These are phyloP conservation scores for Panthera tigris DNA, from an alignment of 2,113 vertebrate species.

Conservation along the genomic window DNA sequence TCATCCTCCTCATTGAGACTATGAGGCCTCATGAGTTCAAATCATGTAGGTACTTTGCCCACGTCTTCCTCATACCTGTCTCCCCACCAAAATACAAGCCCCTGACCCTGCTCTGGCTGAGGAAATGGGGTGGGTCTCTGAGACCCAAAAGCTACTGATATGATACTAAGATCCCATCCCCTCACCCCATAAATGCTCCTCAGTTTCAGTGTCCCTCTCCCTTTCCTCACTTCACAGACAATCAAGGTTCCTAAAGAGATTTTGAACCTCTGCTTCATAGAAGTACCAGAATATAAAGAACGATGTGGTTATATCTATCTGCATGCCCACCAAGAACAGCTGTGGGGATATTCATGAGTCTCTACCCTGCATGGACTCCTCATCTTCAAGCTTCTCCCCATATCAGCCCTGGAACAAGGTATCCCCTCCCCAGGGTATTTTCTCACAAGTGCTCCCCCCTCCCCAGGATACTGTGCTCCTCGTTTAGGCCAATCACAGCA, in stretches of 20 bases:
- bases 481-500: not conserved
- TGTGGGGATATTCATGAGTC: not conserved
- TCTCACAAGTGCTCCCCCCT: not conserved
- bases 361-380: not conserved
- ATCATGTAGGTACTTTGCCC: not conserved
- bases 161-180: not conserved
- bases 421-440: not conserved
- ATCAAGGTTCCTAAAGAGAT: not conserved
- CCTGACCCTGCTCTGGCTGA: not conserved
- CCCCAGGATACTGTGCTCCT: not conserved
- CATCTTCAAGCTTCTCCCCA: not conserved
- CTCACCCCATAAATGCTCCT: not conserved
- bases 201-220: not conserved
- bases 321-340: not conserved
- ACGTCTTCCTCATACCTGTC: not conserved
- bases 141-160: not conserved
- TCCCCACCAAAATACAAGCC: constrained; percentile 9
- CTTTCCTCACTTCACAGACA: not conserved
- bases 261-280: not conserved
- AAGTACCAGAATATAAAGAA: not conserved
- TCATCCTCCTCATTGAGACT: not conserved
- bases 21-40: not conserved
- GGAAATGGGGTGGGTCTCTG: not conserved
- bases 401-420: not conserved
- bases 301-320: not conserved